These are phyloP conservation scores for Steromphala cineraria DNA, from an alignment of 2,888 invertebrate species.

Conservation along the genomic window DNA sequence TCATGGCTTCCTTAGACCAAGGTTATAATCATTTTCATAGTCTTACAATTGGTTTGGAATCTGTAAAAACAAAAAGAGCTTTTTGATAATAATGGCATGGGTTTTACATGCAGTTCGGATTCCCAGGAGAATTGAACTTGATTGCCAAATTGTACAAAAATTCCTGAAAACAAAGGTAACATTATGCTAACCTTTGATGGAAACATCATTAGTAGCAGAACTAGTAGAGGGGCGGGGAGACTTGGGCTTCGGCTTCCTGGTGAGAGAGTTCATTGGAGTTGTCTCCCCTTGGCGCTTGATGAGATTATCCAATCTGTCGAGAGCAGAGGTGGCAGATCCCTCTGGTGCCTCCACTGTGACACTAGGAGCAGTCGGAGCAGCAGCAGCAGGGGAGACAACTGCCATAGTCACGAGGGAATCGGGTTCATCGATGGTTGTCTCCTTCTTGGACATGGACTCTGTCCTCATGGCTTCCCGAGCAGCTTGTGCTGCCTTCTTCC, in stretches of 20 bases:
- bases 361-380: slow-evolving; percentile 55
- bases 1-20: no score
- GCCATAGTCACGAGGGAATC: not conserved
- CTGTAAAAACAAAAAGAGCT: no score
- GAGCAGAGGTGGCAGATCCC: slow-evolving; percentile 75
- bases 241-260: slow-evolving; percentile 17
- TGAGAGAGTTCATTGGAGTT: not conserved
- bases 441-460: slow-evolving; percentile 30
- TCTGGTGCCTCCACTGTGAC: slow-evolving; percentile 71
- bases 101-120: no score
- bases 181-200: not conserved
- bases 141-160: no score
- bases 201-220: slow-evolving; percentile 14
- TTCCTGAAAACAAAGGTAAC: not conserved
- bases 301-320: slow-evolving; percentile 83
- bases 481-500: slow-evolving; percentile 41
- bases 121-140: no score
- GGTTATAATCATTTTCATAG: no score
- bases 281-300: slow-evolving; percentile 81
- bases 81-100: no score
- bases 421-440: slow-evolving; percentile 9
- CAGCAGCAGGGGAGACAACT: slow-evolving; percentile 18
- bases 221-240: slow-evolving; percentile 30
- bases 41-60: no score
- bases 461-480: slow-evolving; percentile 32